Evolutionary conservation across 2,113 vertebrate genomes (phyloP), one percentile per base, ranked within the genome.

Genomic region (Tiliqua scincoides): DNA sequence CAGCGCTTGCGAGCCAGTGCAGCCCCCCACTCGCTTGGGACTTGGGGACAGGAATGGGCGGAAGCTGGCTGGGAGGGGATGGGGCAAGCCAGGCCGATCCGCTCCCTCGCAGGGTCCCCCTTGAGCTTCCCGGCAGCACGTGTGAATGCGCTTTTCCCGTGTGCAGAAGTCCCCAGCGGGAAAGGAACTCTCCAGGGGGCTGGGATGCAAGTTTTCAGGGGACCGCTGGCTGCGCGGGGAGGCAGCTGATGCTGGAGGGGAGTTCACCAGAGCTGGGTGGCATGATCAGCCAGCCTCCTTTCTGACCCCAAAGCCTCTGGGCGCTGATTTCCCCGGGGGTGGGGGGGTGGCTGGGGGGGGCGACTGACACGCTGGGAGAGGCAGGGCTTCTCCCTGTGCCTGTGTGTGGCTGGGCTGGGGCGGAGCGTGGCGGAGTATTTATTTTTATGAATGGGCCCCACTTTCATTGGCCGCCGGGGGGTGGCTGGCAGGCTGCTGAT

Each of bases 391-490:
- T n/a, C n/a, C n/a, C n/a, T 2, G 43, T 40, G 43, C 30, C 61
- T 57, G 43, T 67, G 7, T 67, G 30, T 84, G 70, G 37, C 6
- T 9, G 43, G 70, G 37, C 6, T 9, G 43, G 63, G 32, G 68
- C 11, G 62, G 73, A 35, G 40, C 0, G 63, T 30, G 52, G 81
- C 54, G 3, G 71, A 21, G 74, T 79, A 65, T 84, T 88, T 88
- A 79, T 88, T 83, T 88, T 88, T 88, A 83, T 88, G 86, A 88
- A 88, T 88, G 86, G 86, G 2, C 77, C 23, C 54, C 43, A 37
- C 78, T 63, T 79, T 54, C 86, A 83, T 88, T 73, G 86, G 86
- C 82, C 86, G 54, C 73, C 40, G 63, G 54, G 61, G 80, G 59
- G 57, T 12, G 77, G 67, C 73, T 70, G 65, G 43, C 23, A 12